Base-by-base conservation (phyloP, 2,888 invertebrate species). In the Caradrina clavipalpis region DNA sequence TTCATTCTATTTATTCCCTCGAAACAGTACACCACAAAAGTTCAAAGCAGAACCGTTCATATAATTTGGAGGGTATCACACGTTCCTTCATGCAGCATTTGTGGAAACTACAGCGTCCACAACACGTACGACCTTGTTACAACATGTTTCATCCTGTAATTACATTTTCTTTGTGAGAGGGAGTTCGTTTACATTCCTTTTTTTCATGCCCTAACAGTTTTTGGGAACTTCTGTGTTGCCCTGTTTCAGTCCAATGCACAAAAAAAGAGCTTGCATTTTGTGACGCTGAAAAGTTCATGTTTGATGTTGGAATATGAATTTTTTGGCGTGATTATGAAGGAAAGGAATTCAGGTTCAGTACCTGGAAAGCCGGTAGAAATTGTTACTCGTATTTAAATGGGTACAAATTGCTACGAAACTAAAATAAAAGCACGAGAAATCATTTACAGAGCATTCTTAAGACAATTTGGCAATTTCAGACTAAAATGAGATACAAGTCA, bases 131-230 rank as follows among this genome's bases (percentile, higher is more conserved):
- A 75, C 78, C 69, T 67, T 76, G 76, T 67, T 72, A 69, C 69
- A 76, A 81, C 81, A 82, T 86, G 86, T 86, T 85, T 86, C 85
- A 83, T 73, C 75, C 81, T 89, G 82, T 89, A 87, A 88, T 88
- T 87, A 86, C 87, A 85, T 88, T 88, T 88, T 86, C 89, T 87
- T 87, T 88, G 87, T 84, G 76, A 77, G 65, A 63, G 56, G 63
- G 76, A 64, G 61, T 60, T 72, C 59, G 71, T 74, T 73, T 72
- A 61, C 62, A 55, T 64, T 69, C 56, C 42, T 56, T 69, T 80
- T 84, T 83, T 72, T 49, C 64, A 35, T 70, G 39, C 47, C 45
- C 61, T 63, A 63, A 69, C 72, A 69, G 71, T 81, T 78, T 80
- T 82, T 73, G 67, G 73, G 62, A 26, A 57, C 55, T 64, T 56